phyloP scores from a whole-genome alignment of 2,797 vertebrate species.

The Acipenser ruthenus region DNA sequence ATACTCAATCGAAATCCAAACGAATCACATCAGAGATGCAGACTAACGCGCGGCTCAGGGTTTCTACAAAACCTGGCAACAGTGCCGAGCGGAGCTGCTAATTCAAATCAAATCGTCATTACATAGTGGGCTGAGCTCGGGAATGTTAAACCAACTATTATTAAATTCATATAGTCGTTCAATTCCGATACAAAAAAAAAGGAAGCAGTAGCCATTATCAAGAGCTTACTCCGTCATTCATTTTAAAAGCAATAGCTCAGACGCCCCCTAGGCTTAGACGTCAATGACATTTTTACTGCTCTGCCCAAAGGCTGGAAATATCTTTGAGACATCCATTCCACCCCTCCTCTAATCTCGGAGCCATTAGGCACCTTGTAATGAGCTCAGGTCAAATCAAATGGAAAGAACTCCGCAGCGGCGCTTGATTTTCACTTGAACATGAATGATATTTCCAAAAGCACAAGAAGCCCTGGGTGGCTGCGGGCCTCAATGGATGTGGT shows the following conservation, averaged over 20 bases:
- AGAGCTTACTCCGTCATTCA: background rate
- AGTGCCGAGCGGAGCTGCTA: constrained; percentile 14
- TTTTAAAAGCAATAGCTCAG: constrained; percentile 4
- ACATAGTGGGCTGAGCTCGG: constrained; percentile 15
- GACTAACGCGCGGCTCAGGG: background rate
- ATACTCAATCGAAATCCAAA: too few relatives aligned
- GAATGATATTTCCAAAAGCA: too few relatives aligned
- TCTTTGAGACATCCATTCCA: constrained; percentile 30
- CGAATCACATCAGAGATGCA: background rate
- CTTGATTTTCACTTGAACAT: too few relatives aligned
- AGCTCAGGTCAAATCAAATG: constrained; percentile 17
- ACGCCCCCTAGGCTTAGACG: constrained; percentile 16
- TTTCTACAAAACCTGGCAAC: background rate
- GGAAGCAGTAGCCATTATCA: background rate
- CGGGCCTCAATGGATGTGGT: too few relatives aligned
- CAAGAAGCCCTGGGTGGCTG: too few relatives aligned
- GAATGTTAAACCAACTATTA: constrained; percentile 12
- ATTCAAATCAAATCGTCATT: constrained; percentile 22
- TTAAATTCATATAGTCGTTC: constrained; percentile 2
- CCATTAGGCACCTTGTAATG: constrained; percentile 16
- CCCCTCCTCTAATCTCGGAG: constrained; percentile 21
- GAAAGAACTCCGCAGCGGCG: background rate
- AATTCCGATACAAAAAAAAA: background rate
- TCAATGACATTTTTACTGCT: constrained; percentile 19
- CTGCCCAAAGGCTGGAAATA: constrained; percentile 39